Evolutionary conservation across 1,140 invertebrate genomes (phyloP).

Genomic region (Venustaconcha ellipsiformis): DNA sequence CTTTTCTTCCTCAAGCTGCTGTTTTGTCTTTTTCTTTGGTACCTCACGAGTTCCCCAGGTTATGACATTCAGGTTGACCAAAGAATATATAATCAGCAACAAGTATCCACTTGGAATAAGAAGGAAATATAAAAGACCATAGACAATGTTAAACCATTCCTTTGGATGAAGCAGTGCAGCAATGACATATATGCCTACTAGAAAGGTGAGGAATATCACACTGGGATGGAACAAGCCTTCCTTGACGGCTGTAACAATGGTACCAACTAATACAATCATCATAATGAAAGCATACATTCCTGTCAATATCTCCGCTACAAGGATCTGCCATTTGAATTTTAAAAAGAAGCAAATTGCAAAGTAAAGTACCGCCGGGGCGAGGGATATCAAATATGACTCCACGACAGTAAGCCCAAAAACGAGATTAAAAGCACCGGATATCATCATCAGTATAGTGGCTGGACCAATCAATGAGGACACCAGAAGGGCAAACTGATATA

Average conservation of each 20-base stretch:
- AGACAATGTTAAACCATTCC: no score
- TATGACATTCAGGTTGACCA: slow-evolving; percentile 98
- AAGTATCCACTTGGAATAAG: slow-evolving; percentile 99
- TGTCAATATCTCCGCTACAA: slow-evolving; percentile 94
- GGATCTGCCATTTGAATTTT: slow-evolving; percentile 91
- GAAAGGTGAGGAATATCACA: no score
- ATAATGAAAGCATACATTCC: slow-evolving; percentile 97
- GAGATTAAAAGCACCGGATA: slow-evolving; percentile 92
- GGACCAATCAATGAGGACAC: no score
- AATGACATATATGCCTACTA: no score
- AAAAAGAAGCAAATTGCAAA: slow-evolving; percentile 94
- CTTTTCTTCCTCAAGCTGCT: no score
- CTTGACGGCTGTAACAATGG: slow-evolving; percentile 70
- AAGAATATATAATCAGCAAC: slow-evolving; percentile 95
- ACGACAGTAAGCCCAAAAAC: slow-evolving; percentile 81
- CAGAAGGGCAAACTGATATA: no score
- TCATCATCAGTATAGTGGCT: no score
- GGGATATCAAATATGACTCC: slow-evolving; percentile 53
- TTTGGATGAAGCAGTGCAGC: no score
- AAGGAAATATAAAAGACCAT: slow-evolving; percentile 93
- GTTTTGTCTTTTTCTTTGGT: no score
- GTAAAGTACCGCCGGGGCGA: slow-evolving; percentile 64
- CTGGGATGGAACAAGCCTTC: no score
- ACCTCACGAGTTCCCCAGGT: slow-evolving; percentile 99
- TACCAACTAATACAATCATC: slow-evolving; percentile 99